These are phyloP conservation scores for Malaclemys terrapin DNA, from an alignment of 2,113 vertebrate genomes.

Conservation along the genomic window DNA sequence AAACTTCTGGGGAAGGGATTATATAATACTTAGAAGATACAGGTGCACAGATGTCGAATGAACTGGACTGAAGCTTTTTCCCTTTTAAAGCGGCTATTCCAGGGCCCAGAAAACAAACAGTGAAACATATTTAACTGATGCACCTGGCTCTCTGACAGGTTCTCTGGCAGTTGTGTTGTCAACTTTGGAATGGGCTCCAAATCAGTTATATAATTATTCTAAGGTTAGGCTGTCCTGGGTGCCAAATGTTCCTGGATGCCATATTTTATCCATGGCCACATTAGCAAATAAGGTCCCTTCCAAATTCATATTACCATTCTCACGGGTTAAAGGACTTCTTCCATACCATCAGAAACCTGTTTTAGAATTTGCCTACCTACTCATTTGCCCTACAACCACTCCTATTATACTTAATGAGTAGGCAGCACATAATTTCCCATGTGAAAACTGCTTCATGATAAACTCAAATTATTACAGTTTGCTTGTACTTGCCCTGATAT, in stretches of 20 bases:
- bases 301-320: conserved; percentile 28
- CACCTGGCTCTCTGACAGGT: conserved; percentile 33
- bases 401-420: neutral
- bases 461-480: neutral
- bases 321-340: neutral
- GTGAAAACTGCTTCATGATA: neutral
- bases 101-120: neutral
- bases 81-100: neutral
- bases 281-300: neutral
- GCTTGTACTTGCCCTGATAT: neutral
- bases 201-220: neutral
- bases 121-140: neutral
- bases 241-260: neutral
- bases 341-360: neutral
- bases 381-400: neutral
- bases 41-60: neutral
- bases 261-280: conserved; percentile 4
- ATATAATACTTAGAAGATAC: neutral
- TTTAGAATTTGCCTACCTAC: neutral
- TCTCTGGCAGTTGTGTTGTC: conserved; percentile 16
- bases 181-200: neutral
- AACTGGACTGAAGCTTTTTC: neutral
- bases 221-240: neutral
- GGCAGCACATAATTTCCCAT: neutral
- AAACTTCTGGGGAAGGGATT: neutral